Evolutionary conservation across 2,888 invertebrate species (phyloP), one percentile per base, ranked within the genome.

Genomic region (Cybosia mesomella): DNA sequence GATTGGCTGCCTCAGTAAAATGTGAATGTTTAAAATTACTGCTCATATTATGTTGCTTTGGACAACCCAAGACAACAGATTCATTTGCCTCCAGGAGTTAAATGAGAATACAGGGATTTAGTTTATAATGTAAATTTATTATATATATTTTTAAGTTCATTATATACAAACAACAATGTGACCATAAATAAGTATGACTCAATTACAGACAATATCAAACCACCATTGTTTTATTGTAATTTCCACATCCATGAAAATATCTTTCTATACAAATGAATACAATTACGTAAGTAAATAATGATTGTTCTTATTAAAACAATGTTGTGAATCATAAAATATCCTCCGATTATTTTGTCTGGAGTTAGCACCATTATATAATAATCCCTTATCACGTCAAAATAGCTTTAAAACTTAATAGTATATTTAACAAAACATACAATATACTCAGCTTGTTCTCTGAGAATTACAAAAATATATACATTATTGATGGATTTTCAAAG

Each of bases 1-100:
- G 81, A 95, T 96, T 81, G 96, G 96, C 84, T 95, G 94, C 88
- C 93, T 95, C 85, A 92, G 93, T 87, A 95, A 95, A 88, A 92
- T 94, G 87, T 95, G 86, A 93, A 89, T 86, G 49, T 54, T 22
- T 73, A 74, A 78, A 72, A 76, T 64, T 71, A 80, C 83, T 83
- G 85, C 86, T 87, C 86, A 87, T 86, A 81, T 92, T 92, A 86
- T 83, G 87, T 91, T 91, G 91, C 90, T 91, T 89, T 85, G 82
- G 86, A 89, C 89, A 87, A 89, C 88, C 49, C 88, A 87, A 87
- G 84, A 88, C 87, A 89, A 86, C 89, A 87, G 90, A 89, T 91
- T 93, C 83, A 89, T 92, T 93, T 93, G 88, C 91, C 90, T 89
- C 90, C 91, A 90, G 90, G 91, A 91, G 90, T 91, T 88, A 85